Evolutionary conservation across 2,797 vertebrate genomes (phyloP).

Genomic region (Acrossocheilus wenchowensis): DNA sequence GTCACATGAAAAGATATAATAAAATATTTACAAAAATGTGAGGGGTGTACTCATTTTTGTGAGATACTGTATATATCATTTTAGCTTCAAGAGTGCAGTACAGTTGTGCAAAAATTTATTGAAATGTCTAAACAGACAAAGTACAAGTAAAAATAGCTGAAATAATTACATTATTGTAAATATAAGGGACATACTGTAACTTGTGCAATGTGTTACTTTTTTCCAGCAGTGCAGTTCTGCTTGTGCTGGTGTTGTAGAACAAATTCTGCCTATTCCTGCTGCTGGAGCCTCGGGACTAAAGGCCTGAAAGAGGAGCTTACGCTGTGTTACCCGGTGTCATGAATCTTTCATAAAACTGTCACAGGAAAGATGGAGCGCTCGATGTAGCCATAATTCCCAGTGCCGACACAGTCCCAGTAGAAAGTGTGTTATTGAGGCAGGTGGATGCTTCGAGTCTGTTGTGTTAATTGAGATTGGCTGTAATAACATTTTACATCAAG

Average conservation of each 20-base stretch:
- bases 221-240: background rate
- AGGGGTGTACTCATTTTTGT: no score
- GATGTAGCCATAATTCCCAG: conserved; percentile 37
- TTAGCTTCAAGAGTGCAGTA: background rate
- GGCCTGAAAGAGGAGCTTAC: conserved; percentile 43
- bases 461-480: conserved; percentile 49
- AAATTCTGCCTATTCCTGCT: conserved; percentile 31
- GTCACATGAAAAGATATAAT: no score
- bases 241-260: conserved; percentile 33
- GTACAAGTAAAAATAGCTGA: background rate
- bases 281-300: conserved; percentile 42
- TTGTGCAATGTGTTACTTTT: conserved; percentile 1
- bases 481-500: conserved; percentile 40
- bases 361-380: conserved; percentile 42
- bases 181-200: background rate
- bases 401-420: conserved; percentile 35
- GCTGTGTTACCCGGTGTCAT: conserved; percentile 47
- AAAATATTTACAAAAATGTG: no score
- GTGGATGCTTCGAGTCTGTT: conserved; percentile 30
- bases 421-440: conserved; percentile 31
- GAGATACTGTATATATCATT: background rate
- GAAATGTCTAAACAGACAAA: background rate
- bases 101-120: background rate
- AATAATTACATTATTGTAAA: background rate
- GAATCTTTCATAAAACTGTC: conserved; percentile 57